A percentile compares a stretch with the other conserved stretches of the same genome.
Conservation (phyloP, 1,140 invertebrate species). For the Drosophila pachea region DNA sequence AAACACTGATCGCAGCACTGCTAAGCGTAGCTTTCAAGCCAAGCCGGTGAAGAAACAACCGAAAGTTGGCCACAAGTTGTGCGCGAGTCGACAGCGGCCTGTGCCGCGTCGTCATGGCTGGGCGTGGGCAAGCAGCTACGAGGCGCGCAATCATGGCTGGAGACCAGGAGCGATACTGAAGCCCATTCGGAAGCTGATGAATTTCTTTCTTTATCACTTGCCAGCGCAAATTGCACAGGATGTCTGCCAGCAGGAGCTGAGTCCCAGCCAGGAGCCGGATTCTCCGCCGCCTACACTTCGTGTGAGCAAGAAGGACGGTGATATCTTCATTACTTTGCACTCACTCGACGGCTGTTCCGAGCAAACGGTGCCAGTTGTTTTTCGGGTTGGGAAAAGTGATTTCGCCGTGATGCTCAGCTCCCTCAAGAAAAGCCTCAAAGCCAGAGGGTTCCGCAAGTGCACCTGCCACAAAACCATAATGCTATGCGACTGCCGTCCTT, state of each 20-base stretch:
- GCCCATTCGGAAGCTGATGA: slow-evolving; percentile 60
- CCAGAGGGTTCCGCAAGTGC: slow-evolving; percentile 62
- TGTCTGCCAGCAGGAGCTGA: slow-evolving; percentile 9
- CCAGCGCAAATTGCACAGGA: slow-evolving; percentile 8
- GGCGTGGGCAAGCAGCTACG: slow-evolving; percentile 44
- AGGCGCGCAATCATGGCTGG: slow-evolving; percentile 58
- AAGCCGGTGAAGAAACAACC: too few species aligned
- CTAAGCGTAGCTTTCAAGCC: too few species aligned
- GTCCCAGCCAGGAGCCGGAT: not conserved
- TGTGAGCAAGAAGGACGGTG: slow-evolving; percentile 60
- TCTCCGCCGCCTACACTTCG: slow-evolving; percentile 45
- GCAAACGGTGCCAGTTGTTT: slow-evolving; percentile 60
- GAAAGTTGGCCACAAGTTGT: slow-evolving; percentile 50
- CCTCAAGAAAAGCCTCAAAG: slow-evolving; percentile 54
- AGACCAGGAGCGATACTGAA: slow-evolving; percentile 58
- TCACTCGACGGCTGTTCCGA: slow-evolving; percentile 20
- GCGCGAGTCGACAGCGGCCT: slow-evolving; percentile 6
- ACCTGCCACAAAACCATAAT: slow-evolving; percentile 60
- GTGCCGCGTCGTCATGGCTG: slow-evolving; percentile 67
- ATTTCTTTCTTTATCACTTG: slow-evolving; percentile 50
- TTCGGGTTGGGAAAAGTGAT: slow-evolving; percentile 66
- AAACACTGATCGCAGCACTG: not conserved
- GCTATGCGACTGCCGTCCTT: slow-evolving; percentile 59
- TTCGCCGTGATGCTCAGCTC: slow-evolving; percentile 35
- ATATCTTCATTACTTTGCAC: slow-evolving; percentile 59